A percentile compares a stretch with the other conserved stretches of the same genome.
Conservation (phyloP, 1,140 invertebrate genomes). For the Apis mellifera region DNA sequence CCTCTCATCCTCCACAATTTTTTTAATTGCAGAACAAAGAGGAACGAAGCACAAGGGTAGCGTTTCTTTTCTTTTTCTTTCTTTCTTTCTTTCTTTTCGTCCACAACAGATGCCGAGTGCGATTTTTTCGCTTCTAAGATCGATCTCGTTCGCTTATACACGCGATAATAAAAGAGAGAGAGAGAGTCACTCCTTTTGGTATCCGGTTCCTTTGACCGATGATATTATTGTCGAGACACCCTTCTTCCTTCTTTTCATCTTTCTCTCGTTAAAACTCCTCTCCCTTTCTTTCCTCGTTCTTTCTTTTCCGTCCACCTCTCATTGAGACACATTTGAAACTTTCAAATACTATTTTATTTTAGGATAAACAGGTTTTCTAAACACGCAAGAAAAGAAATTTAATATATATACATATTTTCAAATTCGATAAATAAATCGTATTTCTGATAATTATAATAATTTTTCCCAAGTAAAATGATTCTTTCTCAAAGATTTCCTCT, state of each 20-base stretch:
- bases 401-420: no score
- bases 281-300: not conserved
- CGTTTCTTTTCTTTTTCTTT: not conserved
- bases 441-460: no score
- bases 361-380: no score
- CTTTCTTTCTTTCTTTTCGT: not conserved
- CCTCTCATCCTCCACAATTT: not conserved
- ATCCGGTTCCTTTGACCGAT: conserved; percentile 13
- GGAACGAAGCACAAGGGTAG: not conserved
- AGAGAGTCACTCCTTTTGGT: not conserved
- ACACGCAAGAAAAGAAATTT: no score
- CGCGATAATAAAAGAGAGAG: conserved; percentile 41
- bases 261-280: conserved; percentile 10
- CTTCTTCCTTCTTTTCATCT: conserved; percentile 19
- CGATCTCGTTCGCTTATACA: conserved; percentile 7
- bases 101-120: conserved; percentile 24
- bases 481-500: not conserved
- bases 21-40: conserved; percentile 25
- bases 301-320: not conserved
- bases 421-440: no score
- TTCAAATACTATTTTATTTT: no score
- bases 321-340: no score
- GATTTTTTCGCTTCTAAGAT: conserved; percentile 5
- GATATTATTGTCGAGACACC: conserved; percentile 34
- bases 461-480: no score